phyloP scores from a whole-genome alignment of 2,113 vertebrate species.

The Lanius collurio region DNA sequence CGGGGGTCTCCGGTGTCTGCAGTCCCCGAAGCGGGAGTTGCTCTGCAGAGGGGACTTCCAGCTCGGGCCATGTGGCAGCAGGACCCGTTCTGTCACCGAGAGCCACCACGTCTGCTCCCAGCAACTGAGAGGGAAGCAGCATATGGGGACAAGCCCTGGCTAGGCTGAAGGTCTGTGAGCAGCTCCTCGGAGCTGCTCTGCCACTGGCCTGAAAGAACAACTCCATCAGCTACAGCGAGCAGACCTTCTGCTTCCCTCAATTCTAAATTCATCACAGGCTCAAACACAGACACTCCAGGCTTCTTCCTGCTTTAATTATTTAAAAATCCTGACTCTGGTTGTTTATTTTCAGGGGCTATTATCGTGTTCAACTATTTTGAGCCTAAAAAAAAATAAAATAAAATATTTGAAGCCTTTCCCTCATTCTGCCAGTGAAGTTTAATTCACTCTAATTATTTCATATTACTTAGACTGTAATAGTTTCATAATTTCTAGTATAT shows the following conservation, averaged over 20 bases:
- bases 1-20: fast-evolving
- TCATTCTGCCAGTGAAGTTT: slow-evolving; percentile 67
- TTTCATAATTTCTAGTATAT: slow-evolving; percentile 88
- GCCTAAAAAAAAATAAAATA: neutral
- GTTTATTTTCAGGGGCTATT: slow-evolving; percentile 32
- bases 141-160: neutral
- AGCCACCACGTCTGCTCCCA: neutral
- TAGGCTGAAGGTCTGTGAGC: neutral
- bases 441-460: slow-evolving; percentile 82
- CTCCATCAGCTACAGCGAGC: neutral
- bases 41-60: neutral
- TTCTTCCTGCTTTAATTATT: slow-evolving; percentile 51
- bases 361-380: slow-evolving; percentile 13
- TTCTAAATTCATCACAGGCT: neutral
- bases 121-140: neutral
- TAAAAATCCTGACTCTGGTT: slow-evolving; percentile 27
- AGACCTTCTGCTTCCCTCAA: neutral
- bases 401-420: slow-evolving; percentile 56
- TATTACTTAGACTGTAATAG: slow-evolving; percentile 73
- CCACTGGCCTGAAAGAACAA: slow-evolving; percentile 22
- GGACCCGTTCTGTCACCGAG: fast-evolving
- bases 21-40: neutral
- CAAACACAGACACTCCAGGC: neutral
- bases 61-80: neutral
- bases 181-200: neutral